Conservation (phyloP, 1,140 invertebrate genomes). For the Orchestia grillus region DNA sequence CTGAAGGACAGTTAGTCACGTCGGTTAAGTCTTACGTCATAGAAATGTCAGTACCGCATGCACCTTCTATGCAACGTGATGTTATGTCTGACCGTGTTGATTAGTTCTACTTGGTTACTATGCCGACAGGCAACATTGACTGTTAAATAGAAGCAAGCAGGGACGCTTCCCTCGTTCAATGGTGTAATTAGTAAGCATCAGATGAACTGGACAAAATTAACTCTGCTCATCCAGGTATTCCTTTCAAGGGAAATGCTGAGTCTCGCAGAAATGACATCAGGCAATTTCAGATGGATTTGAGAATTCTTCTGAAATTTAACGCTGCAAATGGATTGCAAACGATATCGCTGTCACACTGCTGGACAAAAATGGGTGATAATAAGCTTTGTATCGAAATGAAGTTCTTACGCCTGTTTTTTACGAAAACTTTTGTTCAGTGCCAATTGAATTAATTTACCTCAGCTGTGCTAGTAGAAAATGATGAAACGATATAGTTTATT, state of each 20-base stretch:
- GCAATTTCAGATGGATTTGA: background rate
- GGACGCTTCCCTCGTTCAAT: no score
- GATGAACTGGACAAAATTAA: background rate
- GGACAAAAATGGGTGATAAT: background rate
- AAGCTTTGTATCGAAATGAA: background rate
- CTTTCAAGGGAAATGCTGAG: background rate
- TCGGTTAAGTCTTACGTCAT: background rate
- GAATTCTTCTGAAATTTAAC: background rate
- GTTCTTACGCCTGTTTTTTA: background rate
- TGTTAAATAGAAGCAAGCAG: no score
- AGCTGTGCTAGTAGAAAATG: no score
- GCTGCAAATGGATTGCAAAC: background rate
- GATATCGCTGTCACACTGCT: background rate
- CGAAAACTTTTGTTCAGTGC: background rate
- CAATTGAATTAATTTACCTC: background rate
- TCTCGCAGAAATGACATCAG: background rate
- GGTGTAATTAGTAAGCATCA: no score
- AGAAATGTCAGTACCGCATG: background rate
- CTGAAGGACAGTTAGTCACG: background rate
- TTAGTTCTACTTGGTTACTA: background rate
- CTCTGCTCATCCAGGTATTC: background rate
- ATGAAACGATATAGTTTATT: no score
- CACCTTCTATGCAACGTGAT: background rate
- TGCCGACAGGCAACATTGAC: background rate
- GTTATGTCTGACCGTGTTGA: background rate